Base-by-base conservation (phyloP, 1,140 invertebrate genomes). In the Sarcophaga peregrina region DNA sequence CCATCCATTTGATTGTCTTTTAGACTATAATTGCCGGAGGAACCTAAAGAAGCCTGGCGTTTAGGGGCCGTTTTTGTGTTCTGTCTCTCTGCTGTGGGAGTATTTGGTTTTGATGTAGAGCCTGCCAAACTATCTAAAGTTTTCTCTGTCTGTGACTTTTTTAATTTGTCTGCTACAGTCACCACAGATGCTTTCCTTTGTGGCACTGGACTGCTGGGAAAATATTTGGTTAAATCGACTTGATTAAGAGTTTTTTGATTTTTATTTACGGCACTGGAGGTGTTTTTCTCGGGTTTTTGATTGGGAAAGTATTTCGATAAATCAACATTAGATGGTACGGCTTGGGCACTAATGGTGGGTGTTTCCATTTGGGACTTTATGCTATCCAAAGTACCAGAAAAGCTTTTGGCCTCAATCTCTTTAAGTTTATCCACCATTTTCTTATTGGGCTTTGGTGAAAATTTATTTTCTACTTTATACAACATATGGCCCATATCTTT, bases 281-380 rank as follows among this genome's bases (percentile, higher is more conserved):
- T 75, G 50, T 84, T 85, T 80, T 89, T 90, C 68, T 88, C 86
- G 17, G 84, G 84, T 83, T 90, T 89, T 58, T 88, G 88, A 80
- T 89, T 87, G 45, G 89, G 89, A 85, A 90, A 90, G 72, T 90
- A 90, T 82, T 90, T 90, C 37, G 90, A 87, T 0, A 90, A 82
- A 85, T 90, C 87, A 10, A 89, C 86, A 78, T 78, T 78, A 46
- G 73, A 84, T 9, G 85, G 62, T 2, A 86, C 83, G 8, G 86
- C 82, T 83, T 89, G 85, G 15, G 87, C 73, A 82, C 85, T 87
- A 0, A 90, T 85, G 15, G 90, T 91, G 9, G 90, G 89, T 78
- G 83, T 86, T 0, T 85, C 85, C 73, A 91, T 83, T 82, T 90
- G 88, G 0, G 87, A 85, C 54, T 90, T 87, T 0, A 91, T 90